phyloP scores from a whole-genome alignment of 1,140 invertebrate genomes.

The Hesperophylax magnus region DNA sequence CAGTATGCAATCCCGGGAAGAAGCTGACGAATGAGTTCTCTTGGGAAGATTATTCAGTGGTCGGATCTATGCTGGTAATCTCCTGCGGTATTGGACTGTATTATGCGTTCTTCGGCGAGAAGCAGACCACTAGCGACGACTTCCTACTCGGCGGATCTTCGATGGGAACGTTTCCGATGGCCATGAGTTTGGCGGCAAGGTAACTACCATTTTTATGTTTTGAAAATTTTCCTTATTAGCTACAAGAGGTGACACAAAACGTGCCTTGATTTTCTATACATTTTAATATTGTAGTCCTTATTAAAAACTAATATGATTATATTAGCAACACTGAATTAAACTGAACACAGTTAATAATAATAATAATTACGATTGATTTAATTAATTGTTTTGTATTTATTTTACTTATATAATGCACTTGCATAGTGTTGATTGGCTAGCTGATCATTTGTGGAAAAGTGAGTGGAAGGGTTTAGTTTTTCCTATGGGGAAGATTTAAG shows the following conservation, averaged over 20 bases:
- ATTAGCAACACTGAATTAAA: too few species aligned
- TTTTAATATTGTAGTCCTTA: not conserved
- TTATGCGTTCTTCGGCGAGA: conserved; percentile 82
- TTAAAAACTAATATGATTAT: not conserved
- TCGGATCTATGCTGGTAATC: conserved; percentile 79
- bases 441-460: too few species aligned
- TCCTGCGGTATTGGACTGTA: conserved; percentile 86
- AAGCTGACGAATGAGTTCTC: conserved; percentile 64
- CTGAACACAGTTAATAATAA: too few species aligned
- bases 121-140: conserved; percentile 82
- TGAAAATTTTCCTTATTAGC: not conserved
- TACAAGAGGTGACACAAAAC: not conserved
- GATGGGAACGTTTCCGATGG: conserved; percentile 85
- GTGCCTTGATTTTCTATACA: not conserved
- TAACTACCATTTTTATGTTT: conserved; percentile 57
- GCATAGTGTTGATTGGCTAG: too few species aligned
- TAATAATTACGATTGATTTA: too few species aligned
- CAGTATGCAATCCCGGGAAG: conserved; percentile 13
- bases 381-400: too few species aligned
- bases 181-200: conserved; percentile 85
- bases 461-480: too few species aligned
- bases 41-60: conserved; percentile 80
- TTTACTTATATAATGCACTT: too few species aligned
- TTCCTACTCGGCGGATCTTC: conserved; percentile 83
- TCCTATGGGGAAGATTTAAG: too few species aligned